Evolutionary conservation across 2,888 invertebrate genomes (phyloP), one percentile per base, ranked within the genome.

Genomic region (Iselma pallidipennis): DNA sequence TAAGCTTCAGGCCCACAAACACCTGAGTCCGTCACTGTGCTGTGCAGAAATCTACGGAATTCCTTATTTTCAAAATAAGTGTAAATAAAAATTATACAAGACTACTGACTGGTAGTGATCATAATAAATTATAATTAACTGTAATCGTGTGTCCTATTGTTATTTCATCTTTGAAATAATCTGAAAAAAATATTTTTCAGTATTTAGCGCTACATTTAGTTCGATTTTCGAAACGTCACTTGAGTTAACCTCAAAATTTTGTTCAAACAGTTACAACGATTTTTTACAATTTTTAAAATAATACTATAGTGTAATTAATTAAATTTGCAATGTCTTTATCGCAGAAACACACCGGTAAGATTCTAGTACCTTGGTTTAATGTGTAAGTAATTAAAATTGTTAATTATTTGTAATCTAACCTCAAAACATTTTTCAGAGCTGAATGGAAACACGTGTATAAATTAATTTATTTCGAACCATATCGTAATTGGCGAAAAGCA

Each of bases 361-460:
- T 75, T n/a, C 54, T 81, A n/a, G 80, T 81, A 10, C 82, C 82
- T 14, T 82, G 81, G 81, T 81, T 76, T 66, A 79, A 79, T 65
- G 74, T 70, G 82, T 82, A 76, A 73, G 61, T 66, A 28, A 37
- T n/a, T n/a, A n/a, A 51, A 49, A 48, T 28, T 42, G 45, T 16
- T 9, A 19, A 28, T 49, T 25, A 16, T 52, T 31, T 26, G 9
- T 48, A 16, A 37, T 10, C 42, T 42, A 42, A 42, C 42, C 42
- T 42, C 42, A 42, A 42, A 10, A 16, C 0, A 26, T 42, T 57
- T 74, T 76, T 55, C 61, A 81, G 82, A 52, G 76, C 79, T 12
- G 88, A 88, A 76, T 88, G 87, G 87, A 77, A 77, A 49, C 73
- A 75, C 65, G 85, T 85, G 1, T 85, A 84, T 70, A 71, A 82